Evolutionary conservation across 2,113 vertebrate genomes (phyloP).

Genomic region (Hepsetus odoe): DNA sequence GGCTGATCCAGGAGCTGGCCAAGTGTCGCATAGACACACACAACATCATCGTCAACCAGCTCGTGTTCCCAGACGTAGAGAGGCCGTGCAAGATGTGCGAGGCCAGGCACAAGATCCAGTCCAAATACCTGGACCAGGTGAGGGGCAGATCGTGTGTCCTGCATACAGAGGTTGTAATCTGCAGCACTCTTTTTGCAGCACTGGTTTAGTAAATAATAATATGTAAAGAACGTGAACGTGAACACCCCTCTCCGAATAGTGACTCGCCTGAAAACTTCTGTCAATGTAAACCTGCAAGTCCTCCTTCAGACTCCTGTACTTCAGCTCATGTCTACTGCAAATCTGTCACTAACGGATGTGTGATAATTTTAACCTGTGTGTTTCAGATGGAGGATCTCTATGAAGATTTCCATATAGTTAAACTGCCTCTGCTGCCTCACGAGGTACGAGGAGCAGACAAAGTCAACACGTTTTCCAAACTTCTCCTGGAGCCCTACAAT

Average conservation of each 20-base stretch:
- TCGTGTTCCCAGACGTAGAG: constrained; percentile 86
- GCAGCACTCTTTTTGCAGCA: neutral
- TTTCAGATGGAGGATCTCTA: constrained; percentile 93
- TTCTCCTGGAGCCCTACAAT: constrained; percentile 90
- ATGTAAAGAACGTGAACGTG: no score
- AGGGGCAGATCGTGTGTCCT: no score
- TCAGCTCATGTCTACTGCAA: no score
- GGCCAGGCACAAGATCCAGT: constrained; percentile 94
- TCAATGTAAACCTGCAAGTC: no score
- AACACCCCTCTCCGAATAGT: no score
- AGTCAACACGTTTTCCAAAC: constrained; percentile 91
- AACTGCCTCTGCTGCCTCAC: constrained; percentile 89
- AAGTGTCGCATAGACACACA: constrained; percentile 95
- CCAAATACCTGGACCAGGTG: constrained; percentile 97
- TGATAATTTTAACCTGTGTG: neutral
- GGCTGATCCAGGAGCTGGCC: constrained; percentile 93
- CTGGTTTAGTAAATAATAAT: no score
- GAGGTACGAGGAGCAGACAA: constrained; percentile 90
- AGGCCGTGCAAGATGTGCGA: constrained; percentile 93
- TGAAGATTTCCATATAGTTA: constrained; percentile 95
- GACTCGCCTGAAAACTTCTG: no score
- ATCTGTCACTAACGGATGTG: neutral
- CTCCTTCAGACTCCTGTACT: no score
- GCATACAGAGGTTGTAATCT: neutral
- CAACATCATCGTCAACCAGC: constrained; percentile 95